Conservation (phyloP, 2,888 invertebrate genomes). For the Gortyna flavago region DNA sequence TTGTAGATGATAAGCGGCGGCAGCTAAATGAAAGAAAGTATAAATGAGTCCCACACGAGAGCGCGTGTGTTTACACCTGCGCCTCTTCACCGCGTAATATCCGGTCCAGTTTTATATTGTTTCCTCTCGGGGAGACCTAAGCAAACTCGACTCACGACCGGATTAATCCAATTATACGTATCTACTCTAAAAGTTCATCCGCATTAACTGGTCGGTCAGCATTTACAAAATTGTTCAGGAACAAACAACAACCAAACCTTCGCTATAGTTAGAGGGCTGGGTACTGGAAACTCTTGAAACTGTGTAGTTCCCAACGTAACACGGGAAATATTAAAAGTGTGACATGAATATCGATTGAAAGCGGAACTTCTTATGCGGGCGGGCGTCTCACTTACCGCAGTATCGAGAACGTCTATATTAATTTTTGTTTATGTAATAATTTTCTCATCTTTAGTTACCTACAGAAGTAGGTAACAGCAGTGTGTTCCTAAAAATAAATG, state of each 20-base stretch:
- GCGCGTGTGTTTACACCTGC: constrained; percentile 83
- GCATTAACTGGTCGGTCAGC: constrained; percentile 69
- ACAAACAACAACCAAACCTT: constrained; percentile 48
- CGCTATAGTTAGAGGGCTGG: constrained; percentile 19
- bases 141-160: constrained; percentile 82
- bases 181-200: constrained; percentile 76
- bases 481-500: neutral
- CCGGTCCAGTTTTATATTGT: constrained; percentile 87
- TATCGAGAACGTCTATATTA: constrained; percentile 50
- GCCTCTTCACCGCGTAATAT: constrained; percentile 87
- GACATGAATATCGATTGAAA: constrained; percentile 68
- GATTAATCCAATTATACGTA: constrained; percentile 85
- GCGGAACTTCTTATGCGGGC: constrained; percentile 56
- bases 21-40: constrained; percentile 82
- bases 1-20: constrained; percentile 67
- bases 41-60: constrained; percentile 77
- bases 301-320: constrained; percentile 32
- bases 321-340: constrained; percentile 67
- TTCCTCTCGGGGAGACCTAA: constrained; percentile 83
- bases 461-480: too few species aligned
- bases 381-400: constrained; percentile 55
- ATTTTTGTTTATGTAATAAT: constrained; percentile 42
- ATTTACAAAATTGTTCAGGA: constrained; percentile 64
- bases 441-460: constrained; percentile 13
- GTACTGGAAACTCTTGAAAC: constrained; percentile 47